Percentiles rank a stretch among this genome's conserved stretches.
Conservation (phyloP, 1,140 invertebrate genomes). For the Eufriesea mexicana region DNA sequence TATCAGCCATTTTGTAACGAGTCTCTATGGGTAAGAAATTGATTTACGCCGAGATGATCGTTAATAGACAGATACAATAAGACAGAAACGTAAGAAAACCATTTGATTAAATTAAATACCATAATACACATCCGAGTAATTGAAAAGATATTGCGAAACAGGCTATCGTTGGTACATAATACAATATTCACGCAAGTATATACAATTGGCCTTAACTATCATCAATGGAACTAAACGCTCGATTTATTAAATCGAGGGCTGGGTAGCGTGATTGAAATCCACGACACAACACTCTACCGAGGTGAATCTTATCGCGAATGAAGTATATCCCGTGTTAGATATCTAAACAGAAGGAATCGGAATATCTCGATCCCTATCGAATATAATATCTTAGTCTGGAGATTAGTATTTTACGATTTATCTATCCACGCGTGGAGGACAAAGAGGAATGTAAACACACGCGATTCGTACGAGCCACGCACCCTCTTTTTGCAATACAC, state of each 20-base stretch:
- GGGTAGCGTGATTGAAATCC: conserved; percentile 23
- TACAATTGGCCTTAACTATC: conserved; percentile 52
- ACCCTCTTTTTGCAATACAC: no score
- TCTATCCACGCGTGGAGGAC: no score
- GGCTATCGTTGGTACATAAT: neutral
- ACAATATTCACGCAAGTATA: conserved; percentile 5
- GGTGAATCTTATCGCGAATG: neutral
- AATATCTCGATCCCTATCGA: neutral
- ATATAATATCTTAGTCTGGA: neutral
- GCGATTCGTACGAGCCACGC: no score
- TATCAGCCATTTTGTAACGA: neutral
- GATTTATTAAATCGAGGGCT: conserved; percentile 25
- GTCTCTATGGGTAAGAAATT: neutral
- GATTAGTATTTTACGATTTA: no score
- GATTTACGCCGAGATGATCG: neutral
- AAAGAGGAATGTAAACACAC: no score
- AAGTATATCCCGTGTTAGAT: neutral
- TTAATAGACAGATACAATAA: neutral
- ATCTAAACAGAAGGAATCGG: neutral
- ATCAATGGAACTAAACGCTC: conserved; percentile 52
- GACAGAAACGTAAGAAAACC: neutral
- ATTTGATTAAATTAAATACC: no score
- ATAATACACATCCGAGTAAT: no score
- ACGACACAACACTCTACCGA: neutral
- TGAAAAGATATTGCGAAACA: neutral